Evolutionary conservation across 1,140 invertebrate genomes (phyloP).

Genomic region (Macrobrachium nipponense): DNA sequence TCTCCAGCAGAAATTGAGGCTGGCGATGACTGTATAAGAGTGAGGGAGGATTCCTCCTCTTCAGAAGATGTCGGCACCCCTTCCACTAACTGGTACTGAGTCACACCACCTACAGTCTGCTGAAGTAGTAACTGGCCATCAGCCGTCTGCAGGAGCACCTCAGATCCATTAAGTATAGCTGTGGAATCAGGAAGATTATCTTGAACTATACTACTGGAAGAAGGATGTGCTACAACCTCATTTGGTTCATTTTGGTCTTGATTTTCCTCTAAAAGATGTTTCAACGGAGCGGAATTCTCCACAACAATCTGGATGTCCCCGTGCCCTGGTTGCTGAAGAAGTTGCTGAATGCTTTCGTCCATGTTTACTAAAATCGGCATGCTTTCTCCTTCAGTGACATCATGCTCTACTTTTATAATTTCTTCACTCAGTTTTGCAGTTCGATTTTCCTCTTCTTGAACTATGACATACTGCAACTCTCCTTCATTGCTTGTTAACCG

Average conservation of each 20-base stretch:
- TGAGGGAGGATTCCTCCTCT: slow-evolving; percentile 1
- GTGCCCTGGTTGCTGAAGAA: slow-evolving; percentile 39
- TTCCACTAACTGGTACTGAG: slow-evolving; percentile 50
- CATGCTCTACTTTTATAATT: slow-evolving; percentile 14
- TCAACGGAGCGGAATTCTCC: slow-evolving; percentile 37
- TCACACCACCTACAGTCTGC: slow-evolving; percentile 50
- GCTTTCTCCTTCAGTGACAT: slow-evolving; percentile 9
- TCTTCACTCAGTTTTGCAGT: neutral
- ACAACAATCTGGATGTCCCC: slow-evolving; percentile 48
- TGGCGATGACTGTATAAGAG: neutral
- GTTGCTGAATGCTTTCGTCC: slow-evolving; percentile 45
- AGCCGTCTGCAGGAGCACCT: slow-evolving; percentile 38
- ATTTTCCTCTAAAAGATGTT: slow-evolving; percentile 30
- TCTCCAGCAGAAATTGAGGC: no score
- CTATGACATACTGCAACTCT: slow-evolving; percentile 43
- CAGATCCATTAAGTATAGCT: slow-evolving; percentile 43
- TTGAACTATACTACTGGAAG: neutral
- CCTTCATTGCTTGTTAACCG: slow-evolving; percentile 36
- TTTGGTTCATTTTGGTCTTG: neutral
- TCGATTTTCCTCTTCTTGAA: slow-evolving; percentile 33
- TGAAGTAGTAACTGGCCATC: slow-evolving; percentile 46
- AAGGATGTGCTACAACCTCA: neutral
- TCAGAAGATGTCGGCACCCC: slow-evolving; percentile 26
- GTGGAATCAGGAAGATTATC: slow-evolving; percentile 20
- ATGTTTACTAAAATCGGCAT: slow-evolving; percentile 44